Conservation (phyloP, 2,113 vertebrate species). For the Symphodus melops region DNA sequence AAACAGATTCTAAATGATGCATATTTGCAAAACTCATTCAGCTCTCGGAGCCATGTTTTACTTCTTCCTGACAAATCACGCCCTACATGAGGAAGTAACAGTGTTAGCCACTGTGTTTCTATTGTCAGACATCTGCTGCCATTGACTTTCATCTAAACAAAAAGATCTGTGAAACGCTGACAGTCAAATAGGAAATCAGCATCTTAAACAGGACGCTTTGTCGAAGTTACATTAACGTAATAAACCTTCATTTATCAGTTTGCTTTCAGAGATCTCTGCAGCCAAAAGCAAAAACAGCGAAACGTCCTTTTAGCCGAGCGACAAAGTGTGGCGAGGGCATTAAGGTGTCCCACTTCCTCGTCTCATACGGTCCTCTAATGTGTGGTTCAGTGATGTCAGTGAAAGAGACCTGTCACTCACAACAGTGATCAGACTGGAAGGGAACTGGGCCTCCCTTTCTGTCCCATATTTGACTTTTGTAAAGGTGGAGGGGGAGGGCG, state of each 20-base stretch:
- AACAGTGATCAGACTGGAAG: constrained; percentile 60
- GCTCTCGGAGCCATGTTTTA: too few relatives aligned
- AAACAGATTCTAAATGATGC: too few relatives aligned
- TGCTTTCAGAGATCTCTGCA: constrained; percentile 24
- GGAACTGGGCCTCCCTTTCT: constrained; percentile 73
- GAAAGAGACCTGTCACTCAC: constrained; percentile 62
- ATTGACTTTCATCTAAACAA: too few relatives aligned
- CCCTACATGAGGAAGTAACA: too few relatives aligned
- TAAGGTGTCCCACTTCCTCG: constrained; percentile 46
- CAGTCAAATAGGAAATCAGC: neutral
- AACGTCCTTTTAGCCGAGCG: neutral
- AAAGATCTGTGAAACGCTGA: too few relatives aligned
- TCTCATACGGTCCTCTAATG: constrained; percentile 32
- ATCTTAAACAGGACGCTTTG: neutral
- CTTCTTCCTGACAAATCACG: too few relatives aligned
- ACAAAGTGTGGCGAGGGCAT: constrained; percentile 4
- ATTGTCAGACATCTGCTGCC: too few relatives aligned
- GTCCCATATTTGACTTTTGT: constrained; percentile 79
- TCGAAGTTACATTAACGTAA: constrained; percentile 8
- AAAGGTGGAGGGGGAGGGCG: constrained; percentile 45
- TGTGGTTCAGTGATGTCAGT: constrained; percentile 36
- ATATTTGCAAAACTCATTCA: too few relatives aligned
- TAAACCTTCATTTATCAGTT: constrained; percentile 8
- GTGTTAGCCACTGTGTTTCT: too few relatives aligned
- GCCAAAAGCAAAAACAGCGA: neutral